Evolutionary conservation across 2,888 invertebrate genomes (phyloP).

Genomic region (Mythimna albipuncta): DNA sequence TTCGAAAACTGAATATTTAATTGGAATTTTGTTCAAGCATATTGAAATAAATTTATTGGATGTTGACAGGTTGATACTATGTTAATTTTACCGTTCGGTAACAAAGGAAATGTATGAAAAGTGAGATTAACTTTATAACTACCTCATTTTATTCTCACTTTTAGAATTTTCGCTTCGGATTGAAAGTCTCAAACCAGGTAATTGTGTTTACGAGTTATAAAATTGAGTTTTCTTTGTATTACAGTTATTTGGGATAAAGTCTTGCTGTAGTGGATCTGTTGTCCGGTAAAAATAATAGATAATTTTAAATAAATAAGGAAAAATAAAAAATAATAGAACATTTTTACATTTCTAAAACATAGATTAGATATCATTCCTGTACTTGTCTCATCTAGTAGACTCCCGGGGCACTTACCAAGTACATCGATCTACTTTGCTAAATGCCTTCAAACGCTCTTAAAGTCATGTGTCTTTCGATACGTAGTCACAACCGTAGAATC

Average conservation of each 20-base stretch:
- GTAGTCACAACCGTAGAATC: not conserved
- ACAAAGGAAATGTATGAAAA: not conserved
- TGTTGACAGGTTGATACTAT: not conserved
- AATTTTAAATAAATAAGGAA: no score
- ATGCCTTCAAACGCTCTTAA: not conserved
- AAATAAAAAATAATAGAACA: no score
- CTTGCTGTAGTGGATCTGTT: not conserved
- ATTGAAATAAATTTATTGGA: not conserved
- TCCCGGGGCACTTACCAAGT: not conserved
- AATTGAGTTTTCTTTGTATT: not conserved
- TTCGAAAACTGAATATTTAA: constrained; percentile 16
- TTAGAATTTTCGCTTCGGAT: not conserved
- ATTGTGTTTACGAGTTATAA: not conserved
- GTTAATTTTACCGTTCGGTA: not conserved
- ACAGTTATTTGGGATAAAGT: not conserved
- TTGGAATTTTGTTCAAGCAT: not conserved
- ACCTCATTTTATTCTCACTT: not conserved
- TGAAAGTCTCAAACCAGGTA: not conserved
- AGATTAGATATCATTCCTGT: no score
- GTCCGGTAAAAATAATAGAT: no score
- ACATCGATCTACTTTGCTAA: not conserved
- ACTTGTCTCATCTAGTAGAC: not conserved
- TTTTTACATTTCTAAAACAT: not conserved
- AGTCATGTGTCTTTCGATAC: not conserved
- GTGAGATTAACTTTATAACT: not conserved